Base-by-base conservation (phyloP, 2,113 vertebrate species). In the Halichoeres trimaculatus region DNA sequence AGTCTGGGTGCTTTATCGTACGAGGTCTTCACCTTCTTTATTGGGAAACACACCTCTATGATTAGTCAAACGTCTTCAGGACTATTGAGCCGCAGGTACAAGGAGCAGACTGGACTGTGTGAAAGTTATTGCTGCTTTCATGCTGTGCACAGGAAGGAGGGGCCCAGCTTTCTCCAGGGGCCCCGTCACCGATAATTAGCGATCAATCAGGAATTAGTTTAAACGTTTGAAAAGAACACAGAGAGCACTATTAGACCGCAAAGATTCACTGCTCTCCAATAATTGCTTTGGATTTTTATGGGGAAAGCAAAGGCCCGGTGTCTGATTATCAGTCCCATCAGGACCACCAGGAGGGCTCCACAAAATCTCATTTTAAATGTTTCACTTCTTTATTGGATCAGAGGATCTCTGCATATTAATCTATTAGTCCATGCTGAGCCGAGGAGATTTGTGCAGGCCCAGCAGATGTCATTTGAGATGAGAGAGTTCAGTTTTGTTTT, bases 171-270 rank as follows among this genome's bases (percentile, higher is more conserved):
- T 83, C 90, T 89, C 88, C 22, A 41, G 78, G 76, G 89, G 63
- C 60, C 64, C 76, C 47, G 64, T 80, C 85, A 87, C 88, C 84
- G 77, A 92, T 92, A 92, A 93, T 93, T 91, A 92, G 90, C 81
- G 56, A 92, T 93, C 91, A 93, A 93, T 93, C 92, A 89, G 20
- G 55, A 91, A 93, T 92, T 90, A 83, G 84, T 93, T 91, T 89
- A 89, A 92, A 88, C 89, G 91, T 90, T 84, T 12, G 74, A 90
- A 92, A 93, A 92, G 85, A 92, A 93, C 89, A 90, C 74, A 1
- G 70, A 87, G 88, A 93, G 89, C 90, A 92, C 89, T 91, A 92
- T 92, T 92, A 92, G 89, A 85, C 38, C 74, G 79, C 85, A 84
- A 72, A 86, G 90, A 91, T 91, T 91, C 82, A 85, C 88, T 87